Conservation (phyloP, 2,113 vertebrate genomes). For the Herpetotheres cachinnans region DNA sequence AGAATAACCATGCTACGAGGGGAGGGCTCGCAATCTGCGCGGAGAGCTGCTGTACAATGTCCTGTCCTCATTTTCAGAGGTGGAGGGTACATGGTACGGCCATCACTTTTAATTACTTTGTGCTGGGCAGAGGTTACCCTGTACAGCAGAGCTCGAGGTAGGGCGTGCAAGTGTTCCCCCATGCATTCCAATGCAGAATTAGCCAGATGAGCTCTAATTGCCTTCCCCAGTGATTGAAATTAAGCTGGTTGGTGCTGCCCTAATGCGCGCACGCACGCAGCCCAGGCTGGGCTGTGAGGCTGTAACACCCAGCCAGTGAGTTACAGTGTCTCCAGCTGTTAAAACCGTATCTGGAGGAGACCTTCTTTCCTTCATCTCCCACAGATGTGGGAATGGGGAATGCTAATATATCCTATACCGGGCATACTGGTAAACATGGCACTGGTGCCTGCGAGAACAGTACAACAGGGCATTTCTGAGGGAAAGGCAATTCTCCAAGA, state of each 20-base stretch:
- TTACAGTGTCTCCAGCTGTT: background rate
- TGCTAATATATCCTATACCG: background rate
- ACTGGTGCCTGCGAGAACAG: fast-evolving
- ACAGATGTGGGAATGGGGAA: background rate
- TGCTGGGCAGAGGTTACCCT: background rate
- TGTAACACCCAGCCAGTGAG: background rate
- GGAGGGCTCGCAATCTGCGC: background rate
- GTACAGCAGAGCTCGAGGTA: background rate
- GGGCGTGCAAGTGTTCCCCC: background rate
- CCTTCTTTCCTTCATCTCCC: background rate
- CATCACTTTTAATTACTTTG: background rate
- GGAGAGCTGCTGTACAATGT: background rate
- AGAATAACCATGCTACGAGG: background rate
- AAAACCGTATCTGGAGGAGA: background rate
- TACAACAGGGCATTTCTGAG: background rate
- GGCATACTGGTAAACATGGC: background rate
- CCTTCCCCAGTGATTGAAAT: background rate
- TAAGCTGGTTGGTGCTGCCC: background rate
- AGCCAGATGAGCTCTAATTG: background rate
- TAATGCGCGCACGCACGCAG: background rate
- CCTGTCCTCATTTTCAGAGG: background rate
- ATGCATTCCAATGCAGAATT: background rate
- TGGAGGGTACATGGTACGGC: background rate
- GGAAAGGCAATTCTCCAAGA: background rate
- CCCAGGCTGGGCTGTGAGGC: background rate